Percentiles rank a stretch among this genome's conserved stretches.
These are phyloP conservation scores for human (Homo sapiens) DNA, from an alignment of 2,113 vertebrate genomes.

Conservation along the genomic window GRCh38 chr12:26281501-26282000, in stretches of 20 bases:
- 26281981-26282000: constrained; percentile 56
- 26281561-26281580: not conserved
- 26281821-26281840: constrained; percentile 50
- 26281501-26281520: not conserved
- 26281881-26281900: constrained; percentile 10
- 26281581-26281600: not conserved
- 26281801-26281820: not conserved
- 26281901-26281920: constrained; percentile 17
- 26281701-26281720: not conserved
- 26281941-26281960: constrained; percentile 44
- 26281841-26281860: constrained; percentile 26
- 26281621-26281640: not conserved
- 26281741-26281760: not conserved
- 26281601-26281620: not conserved
- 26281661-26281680: not conserved
- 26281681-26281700: not conserved
- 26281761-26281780: not conserved
- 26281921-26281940: constrained; percentile 27
- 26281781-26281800: not conserved
- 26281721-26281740: not conserved
- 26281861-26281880: constrained; percentile 42
- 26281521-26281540: not conserved
- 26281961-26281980: constrained; percentile 65
- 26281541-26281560: not conserved
- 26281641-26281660: not conserved